phyloP scores from a whole-genome alignment of 2,888 invertebrate species.

The Blastobasis adustella region DNA sequence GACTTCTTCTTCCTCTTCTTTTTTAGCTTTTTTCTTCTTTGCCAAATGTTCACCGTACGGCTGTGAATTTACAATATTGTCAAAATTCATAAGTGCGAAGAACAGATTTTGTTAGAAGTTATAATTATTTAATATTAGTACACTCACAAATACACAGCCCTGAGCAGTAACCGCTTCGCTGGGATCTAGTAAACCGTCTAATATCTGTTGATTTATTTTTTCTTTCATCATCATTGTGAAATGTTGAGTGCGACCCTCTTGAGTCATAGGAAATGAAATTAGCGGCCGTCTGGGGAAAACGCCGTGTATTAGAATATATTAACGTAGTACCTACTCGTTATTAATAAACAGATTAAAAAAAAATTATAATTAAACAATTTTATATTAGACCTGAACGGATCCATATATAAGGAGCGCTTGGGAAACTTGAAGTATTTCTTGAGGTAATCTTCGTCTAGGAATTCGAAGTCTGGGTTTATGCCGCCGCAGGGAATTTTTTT shows the following conservation, averaged over 20 bases:
- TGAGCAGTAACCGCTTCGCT: slow-evolving; percentile 50
- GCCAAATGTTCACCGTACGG: slow-evolving; percentile 44
- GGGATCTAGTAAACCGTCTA: slow-evolving; percentile 53
- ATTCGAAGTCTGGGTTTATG: slow-evolving; percentile 27
- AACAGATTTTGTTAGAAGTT: not conserved
- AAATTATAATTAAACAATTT: too few relatives aligned
- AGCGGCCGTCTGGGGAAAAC: slow-evolving; percentile 44
- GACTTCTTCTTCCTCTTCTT: slow-evolving; percentile 52
- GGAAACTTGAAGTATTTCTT: slow-evolving; percentile 56
- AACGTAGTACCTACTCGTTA: not conserved
- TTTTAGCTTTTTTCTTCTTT: slow-evolving; percentile 32
- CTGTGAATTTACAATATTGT: slow-evolving; percentile 21
- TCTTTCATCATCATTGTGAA: slow-evolving; percentile 54
- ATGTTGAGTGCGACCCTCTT: slow-evolving; percentile 36
- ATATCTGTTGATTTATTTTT: slow-evolving; percentile 61
- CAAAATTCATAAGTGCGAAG: not conserved
- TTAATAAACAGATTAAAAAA: too few relatives aligned
- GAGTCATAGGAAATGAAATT: slow-evolving; percentile 61
- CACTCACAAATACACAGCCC: slow-evolving; percentile 58
- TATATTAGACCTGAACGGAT: slow-evolving; percentile 57
- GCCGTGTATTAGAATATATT: not conserved
- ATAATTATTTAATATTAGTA: slow-evolving; percentile 1
- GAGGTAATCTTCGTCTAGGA: slow-evolving; percentile 52
- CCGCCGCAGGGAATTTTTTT: slow-evolving; percentile 6
- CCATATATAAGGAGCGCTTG: slow-evolving; percentile 48